Evolutionary conservation across 1,140 invertebrate species (phyloP).

Genomic region (Melipona quadrifasciata): DNA sequence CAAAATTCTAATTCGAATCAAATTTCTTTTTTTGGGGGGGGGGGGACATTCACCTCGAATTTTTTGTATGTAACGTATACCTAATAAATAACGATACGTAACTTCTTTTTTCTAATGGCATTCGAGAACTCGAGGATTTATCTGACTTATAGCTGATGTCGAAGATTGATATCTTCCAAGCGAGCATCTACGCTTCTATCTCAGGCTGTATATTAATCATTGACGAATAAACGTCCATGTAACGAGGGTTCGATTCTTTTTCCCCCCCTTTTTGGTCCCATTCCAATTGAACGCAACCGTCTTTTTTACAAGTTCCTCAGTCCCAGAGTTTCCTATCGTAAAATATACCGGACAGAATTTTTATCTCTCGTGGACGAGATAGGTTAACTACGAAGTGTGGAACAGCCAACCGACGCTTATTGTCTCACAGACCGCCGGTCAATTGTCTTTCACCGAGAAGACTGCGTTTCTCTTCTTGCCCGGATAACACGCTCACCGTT

Average conservation of each 20-base stretch:
- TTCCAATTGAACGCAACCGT: background rate
- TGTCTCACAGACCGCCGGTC: conserved; percentile 21
- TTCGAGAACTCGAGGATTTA: background rate
- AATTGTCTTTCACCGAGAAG: conserved; percentile 30
- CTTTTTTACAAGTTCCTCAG: conserved; percentile 4
- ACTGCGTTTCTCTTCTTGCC: conserved; percentile 15
- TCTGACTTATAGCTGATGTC: conserved; percentile 11
- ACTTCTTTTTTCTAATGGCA: background rate
- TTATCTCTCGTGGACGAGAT: background rate
- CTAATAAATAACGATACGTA: background rate
- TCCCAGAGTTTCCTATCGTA: background rate
- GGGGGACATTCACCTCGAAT: background rate
- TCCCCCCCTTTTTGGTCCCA: too few species aligned
- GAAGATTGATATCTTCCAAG: conserved; percentile 23
- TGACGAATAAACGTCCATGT: conserved; percentile 22
- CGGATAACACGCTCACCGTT: conserved; percentile 2
- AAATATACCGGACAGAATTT: conserved; percentile 16
- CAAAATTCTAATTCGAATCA: background rate
- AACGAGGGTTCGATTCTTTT: background rate
- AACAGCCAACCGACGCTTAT: background rate
- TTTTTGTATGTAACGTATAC: background rate
- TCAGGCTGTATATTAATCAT: conserved; percentile 40
- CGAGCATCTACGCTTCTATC: conserved; percentile 17
- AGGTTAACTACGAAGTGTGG: background rate
- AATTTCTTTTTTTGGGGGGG: too few species aligned